phyloP scores from a whole-genome alignment of 2,888 invertebrate genomes.

The Cactoblastis cactorum region DNA sequence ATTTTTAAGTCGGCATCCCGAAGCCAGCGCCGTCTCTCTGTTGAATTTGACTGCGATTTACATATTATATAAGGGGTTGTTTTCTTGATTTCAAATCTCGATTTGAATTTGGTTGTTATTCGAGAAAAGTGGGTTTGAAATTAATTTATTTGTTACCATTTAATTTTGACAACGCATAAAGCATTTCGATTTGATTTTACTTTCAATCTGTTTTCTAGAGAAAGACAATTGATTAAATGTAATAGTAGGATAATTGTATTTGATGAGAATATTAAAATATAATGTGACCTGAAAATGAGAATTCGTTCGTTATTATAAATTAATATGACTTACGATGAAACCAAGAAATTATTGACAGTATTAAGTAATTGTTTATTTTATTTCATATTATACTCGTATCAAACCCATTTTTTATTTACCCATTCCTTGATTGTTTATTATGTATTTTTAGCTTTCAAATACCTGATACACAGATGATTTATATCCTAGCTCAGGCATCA shows the following conservation, averaged over 20 bases:
- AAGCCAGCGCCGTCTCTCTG: conserved; percentile 57
- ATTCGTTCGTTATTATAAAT: no score
- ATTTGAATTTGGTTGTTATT: conserved; percentile 44
- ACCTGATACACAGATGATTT: no score
- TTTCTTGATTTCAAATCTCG: conserved; percentile 42
- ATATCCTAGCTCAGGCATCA: no score
- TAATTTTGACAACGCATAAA: conserved; percentile 18
- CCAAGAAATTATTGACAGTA: no score
- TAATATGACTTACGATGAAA: no score
- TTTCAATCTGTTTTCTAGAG: neutral
- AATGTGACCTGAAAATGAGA: no score
- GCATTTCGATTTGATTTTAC: conserved; percentile 3
- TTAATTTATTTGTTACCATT: conserved; percentile 34
- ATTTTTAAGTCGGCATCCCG: conserved; percentile 75
- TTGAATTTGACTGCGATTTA: conserved; percentile 64
- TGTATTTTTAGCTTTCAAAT: no score
- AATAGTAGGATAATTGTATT: neutral
- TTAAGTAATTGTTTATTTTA: no score
- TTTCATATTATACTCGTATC: no score
- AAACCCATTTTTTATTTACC: no score
- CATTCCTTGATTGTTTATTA: no score
- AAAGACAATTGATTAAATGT: neutral
- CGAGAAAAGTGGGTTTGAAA: conserved; percentile 36
- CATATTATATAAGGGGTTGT: conserved; percentile 50
- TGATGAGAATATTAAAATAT: no score